phyloP scores from a whole-genome alignment of 2,888 invertebrate species.

The Zonitis immaculata region DNA sequence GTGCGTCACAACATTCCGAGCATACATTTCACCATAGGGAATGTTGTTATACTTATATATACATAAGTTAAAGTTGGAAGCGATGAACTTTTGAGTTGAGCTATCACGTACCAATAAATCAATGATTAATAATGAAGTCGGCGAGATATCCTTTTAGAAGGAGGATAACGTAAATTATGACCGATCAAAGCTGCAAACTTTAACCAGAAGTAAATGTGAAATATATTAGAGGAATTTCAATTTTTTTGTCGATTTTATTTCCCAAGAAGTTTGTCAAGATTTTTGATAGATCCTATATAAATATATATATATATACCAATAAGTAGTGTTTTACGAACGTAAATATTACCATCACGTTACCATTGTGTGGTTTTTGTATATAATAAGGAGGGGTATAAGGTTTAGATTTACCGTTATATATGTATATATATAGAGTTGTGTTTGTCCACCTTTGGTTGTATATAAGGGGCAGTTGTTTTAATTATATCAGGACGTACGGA shows the following conservation, averaged over 20 bases:
- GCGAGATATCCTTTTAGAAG: slow-evolving; percentile 22
- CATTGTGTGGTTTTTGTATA: not conserved
- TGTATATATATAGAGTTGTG: too few species aligned
- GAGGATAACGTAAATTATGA: slow-evolving; percentile 31
- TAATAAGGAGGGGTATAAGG: not conserved
- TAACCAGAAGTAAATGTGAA: not conserved
- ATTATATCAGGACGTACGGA: slow-evolving; percentile 42
- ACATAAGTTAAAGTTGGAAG: slow-evolving; percentile 18
- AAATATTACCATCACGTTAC: not conserved
- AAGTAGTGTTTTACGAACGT: too few species aligned
- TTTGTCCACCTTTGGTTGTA: slow-evolving; percentile 35
- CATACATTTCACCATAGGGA: slow-evolving; percentile 14
- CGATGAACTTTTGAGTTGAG: slow-evolving; percentile 30
- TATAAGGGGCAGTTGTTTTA: slow-evolving; percentile 37
- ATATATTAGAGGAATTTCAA: not conserved
- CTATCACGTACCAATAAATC: slow-evolving; percentile 37
- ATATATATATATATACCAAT: too few species aligned
- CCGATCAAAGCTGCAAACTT: slow-evolving; percentile 31
- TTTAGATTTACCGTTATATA: too few species aligned
- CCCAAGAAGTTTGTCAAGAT: not conserved
- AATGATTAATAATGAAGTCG: slow-evolving; percentile 41
- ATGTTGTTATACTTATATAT: too few species aligned
- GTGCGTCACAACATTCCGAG: slow-evolving; percentile 11
- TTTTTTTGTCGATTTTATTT: not conserved
- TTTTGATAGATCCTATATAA: not conserved